These are phyloP conservation scores for Agrochola macilenta DNA, from an alignment of 2,888 invertebrate genomes.

Conservation along the genomic window DNA sequence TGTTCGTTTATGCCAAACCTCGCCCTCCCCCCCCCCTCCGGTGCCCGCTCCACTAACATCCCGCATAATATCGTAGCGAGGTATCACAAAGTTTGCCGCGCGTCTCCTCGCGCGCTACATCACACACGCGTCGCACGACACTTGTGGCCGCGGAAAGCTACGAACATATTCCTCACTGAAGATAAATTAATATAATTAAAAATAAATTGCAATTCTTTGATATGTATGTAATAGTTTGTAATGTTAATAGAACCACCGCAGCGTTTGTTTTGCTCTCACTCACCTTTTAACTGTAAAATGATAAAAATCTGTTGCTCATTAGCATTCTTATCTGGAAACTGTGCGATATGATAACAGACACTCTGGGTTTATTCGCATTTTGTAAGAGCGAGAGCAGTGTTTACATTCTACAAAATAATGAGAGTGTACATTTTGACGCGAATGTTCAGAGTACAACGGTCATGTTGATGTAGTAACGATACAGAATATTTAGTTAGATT, in stretches of 20 bases:
- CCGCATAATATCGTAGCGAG: constrained; percentile 45
- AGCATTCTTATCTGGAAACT: constrained; percentile 18
- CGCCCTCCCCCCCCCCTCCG: background rate
- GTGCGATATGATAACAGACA: background rate
- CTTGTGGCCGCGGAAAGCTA: background rate
- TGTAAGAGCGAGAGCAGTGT: background rate
- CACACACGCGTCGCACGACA: constrained; percentile 11
- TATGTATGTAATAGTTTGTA: background rate
- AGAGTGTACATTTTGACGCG: background rate
- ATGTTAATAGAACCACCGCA: background rate
- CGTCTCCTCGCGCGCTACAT: background rate
- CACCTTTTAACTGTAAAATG: constrained; percentile 17
- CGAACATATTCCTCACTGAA: background rate
- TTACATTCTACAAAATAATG: background rate
- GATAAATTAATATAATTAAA: constrained; percentile 5
- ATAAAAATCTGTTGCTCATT: constrained; percentile 26
- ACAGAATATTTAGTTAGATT: constrained; percentile 32
- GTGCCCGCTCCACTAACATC: constrained; percentile 24
- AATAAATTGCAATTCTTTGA: background rate
- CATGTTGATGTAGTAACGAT: constrained; percentile 4
- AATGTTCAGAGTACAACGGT: background rate
- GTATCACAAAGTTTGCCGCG: constrained; percentile 24
- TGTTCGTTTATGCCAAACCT: constrained; percentile 52
- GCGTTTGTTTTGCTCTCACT: constrained; percentile 3
- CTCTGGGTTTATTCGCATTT: background rate